Evolutionary conservation across 2,797 vertebrate genomes (phyloP), one percentile per base, ranked within the genome.

Genomic region (Okamejei kenojei): DNA sequence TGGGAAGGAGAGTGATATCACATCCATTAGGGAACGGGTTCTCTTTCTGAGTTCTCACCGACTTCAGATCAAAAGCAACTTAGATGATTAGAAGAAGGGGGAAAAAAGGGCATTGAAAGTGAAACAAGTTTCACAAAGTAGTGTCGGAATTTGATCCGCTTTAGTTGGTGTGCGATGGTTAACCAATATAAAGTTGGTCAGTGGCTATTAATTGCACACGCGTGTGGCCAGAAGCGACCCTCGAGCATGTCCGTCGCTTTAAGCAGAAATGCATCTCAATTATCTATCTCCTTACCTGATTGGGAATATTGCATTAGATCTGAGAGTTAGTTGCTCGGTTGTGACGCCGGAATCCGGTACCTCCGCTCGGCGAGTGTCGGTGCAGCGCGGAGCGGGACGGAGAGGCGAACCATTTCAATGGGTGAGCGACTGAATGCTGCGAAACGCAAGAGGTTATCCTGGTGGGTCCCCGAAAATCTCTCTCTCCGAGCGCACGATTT

Each of bases 241-340:
- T 78, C 76, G 15, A 35, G 10, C 13, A 1, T 35, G 15, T 26
- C 23, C 35, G 4, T 78, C 77, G 77, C n/a, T 13, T 78, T 9
- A 35, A 78, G 77, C 17, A 88, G 68, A 88, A 45, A 45, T 45
- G 45, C 45, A 45, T 35, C 29, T 32, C 81, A 84, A 26, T 1
- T 0, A 10, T 13, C 21, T 29, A 45, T 29, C 54, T 17, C n/a
- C 84, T 88, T 88, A 88, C 84, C 84, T 88, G 84, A 88, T 32
- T 9, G 63, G 32, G n/a, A 35, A 68, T 88, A 21, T 88, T 88
- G 84, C 84, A 88, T 88, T 88, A 68, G 84, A 88, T 35, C 84
- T 65, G n/a, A 63, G 5, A 19, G 45, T 45, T 45, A 45, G 84
- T 63, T 32, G 84, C n/a, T 19, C 15, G 29, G 7, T 32, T 32